A percentile compares a stretch with the other conserved stretches of the same genome.
Evolutionary conservation across 2,888 invertebrate genomes (phyloP).

Genomic region (Himalopsyche tibetana): DNA sequence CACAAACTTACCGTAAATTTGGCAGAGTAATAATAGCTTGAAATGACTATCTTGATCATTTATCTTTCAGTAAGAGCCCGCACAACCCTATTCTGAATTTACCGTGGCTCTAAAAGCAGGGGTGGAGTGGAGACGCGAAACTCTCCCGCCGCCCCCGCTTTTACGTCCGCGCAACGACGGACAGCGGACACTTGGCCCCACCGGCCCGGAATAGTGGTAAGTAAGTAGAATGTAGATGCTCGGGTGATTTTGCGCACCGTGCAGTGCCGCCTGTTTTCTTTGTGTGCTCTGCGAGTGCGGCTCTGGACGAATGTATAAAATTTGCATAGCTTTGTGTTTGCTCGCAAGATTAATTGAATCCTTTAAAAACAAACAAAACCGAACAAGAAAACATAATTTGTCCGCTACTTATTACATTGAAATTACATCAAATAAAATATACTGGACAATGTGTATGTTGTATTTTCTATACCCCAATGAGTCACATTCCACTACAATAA

Average conservation of each 20-base stretch:
- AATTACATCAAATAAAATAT: no score
- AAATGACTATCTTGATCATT: no score
- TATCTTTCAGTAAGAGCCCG: not conserved
- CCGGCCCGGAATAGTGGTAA: constrained; percentile 26
- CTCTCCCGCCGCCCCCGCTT: not conserved
- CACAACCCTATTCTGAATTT: not conserved
- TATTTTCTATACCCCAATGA: no score
- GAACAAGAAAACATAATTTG: no score
- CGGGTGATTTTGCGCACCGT: constrained; percentile 7
- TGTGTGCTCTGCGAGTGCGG: not conserved
- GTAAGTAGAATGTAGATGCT: constrained; percentile 19
- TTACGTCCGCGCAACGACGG: constrained; percentile 30
- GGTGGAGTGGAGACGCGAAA: not conserved
- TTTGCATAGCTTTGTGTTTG: no score
- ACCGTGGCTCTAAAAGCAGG: constrained; percentile 11
- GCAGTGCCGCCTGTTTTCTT: constrained; percentile 3
- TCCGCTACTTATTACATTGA: no score
- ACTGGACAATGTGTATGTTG: no score
- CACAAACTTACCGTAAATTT: no score
- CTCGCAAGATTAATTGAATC: no score
- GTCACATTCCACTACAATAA: no score
- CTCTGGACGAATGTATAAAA: not conserved
- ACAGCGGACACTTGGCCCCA: constrained; percentile 34
- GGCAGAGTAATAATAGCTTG: no score
- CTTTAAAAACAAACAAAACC: no score